Conservation (phyloP, 2,113 vertebrate genomes). For the Meriones unguiculatus region DNA sequence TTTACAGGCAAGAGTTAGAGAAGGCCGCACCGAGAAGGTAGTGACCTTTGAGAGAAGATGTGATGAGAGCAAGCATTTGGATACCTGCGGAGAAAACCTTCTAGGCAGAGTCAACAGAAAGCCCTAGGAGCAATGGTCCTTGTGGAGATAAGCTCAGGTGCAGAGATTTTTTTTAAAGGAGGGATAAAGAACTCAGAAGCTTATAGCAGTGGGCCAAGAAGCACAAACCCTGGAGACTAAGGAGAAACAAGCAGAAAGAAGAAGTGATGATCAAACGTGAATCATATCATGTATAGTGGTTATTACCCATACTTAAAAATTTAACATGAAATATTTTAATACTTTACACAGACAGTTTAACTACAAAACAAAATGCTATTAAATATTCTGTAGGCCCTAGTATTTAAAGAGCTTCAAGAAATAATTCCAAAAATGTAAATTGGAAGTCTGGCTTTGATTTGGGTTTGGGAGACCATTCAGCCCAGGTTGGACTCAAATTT, state of each 20-base stretch:
- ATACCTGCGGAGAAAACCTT: neutral
- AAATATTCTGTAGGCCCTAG: neutral
- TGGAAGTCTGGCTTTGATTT: neutral
- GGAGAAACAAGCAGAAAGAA: neutral
- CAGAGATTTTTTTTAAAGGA: neutral
- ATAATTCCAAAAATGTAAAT: neutral
- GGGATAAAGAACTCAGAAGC: neutral
- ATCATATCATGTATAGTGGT: neutral
- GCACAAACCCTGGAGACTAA: neutral
- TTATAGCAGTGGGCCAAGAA: neutral
- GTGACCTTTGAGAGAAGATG: neutral
- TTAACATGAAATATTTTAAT: conserved; percentile 23
- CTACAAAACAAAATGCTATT: neutral
- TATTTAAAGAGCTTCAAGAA: conserved; percentile 27
- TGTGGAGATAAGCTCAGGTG: neutral
- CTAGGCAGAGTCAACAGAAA: neutral
- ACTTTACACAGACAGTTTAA: neutral
- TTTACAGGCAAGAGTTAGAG: neutral
- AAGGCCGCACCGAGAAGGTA: neutral
- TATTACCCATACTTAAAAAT: neutral
- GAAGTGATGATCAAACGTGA: neutral
- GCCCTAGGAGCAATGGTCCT: neutral
- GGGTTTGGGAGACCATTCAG: neutral
- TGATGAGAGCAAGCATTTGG: neutral
- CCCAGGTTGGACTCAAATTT: neutral